Evolutionary conservation across 2,113 vertebrate species (phyloP).

Genomic region (Sylvia atricapilla): DNA sequence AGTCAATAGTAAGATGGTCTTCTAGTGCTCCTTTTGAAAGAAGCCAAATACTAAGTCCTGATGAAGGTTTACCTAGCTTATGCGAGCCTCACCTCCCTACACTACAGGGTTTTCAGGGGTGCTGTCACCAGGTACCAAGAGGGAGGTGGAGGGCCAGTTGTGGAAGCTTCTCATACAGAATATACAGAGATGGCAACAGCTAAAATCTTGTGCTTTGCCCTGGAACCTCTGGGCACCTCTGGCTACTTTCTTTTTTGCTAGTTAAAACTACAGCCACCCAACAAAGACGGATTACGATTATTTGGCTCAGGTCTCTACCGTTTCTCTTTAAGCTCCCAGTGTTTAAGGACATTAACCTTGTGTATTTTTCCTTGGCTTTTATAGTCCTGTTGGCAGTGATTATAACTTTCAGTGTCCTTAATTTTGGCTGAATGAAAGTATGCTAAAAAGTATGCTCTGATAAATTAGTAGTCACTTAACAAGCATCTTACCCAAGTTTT

Average conservation of each 20-base stretch:
- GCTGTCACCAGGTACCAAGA: neutral
- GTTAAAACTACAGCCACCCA: neutral
- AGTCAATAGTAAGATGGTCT: neutral
- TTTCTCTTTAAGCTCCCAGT: neutral
- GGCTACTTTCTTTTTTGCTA: neutral
- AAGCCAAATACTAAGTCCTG: neutral
- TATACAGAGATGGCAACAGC: neutral
- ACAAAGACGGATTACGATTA: neutral
- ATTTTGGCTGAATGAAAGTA: neutral
- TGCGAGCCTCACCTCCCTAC: neutral
- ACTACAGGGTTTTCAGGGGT: neutral
- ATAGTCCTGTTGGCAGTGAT: neutral
- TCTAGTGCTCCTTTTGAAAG: neutral
- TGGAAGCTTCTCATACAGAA: neutral
- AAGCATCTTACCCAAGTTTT: neutral
- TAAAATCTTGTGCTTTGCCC: neutral
- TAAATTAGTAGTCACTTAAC: neutral
- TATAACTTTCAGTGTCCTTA: neutral
- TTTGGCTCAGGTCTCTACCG: neutral
- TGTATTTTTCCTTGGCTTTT: neutral
- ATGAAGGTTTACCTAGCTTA: neutral
- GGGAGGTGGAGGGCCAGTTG: neutral
- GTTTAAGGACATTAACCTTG: neutral
- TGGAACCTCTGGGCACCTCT: neutral
- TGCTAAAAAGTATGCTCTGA: neutral